phyloP scores from a whole-genome alignment of 2,113 vertebrate genomes.

The Mesitornis unicolor region DNA sequence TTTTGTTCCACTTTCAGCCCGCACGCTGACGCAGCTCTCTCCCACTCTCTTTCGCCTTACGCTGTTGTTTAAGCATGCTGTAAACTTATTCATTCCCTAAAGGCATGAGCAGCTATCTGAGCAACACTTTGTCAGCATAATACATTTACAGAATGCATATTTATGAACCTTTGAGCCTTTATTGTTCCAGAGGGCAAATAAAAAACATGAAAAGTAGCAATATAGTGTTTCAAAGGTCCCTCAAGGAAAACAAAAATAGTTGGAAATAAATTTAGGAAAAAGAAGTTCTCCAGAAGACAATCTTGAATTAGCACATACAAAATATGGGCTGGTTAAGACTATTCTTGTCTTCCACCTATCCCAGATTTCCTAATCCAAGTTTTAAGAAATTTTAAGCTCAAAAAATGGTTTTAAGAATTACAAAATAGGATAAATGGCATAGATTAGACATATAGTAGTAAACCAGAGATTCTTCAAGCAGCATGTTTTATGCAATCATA shows the following conservation, averaged over 20 bases:
- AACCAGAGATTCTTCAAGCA: constrained; percentile 45
- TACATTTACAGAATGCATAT: constrained; percentile 87
- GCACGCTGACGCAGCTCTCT: constrained; percentile 62
- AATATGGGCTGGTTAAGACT: constrained; percentile 5
- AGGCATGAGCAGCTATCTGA: constrained; percentile 78
- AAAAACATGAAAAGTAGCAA: constrained; percentile 87
- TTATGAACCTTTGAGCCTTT: constrained; percentile 87
- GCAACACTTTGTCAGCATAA: constrained; percentile 85
- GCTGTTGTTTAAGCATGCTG: constrained; percentile 77
- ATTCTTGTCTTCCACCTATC: background rate
- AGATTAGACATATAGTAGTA: constrained; percentile 12
- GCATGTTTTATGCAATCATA: background rate
- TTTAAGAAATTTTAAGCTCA: constrained; percentile 57
- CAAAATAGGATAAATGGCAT: constrained; percentile 7
- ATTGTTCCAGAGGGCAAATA: constrained; percentile 86
- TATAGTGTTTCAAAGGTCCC: constrained; percentile 85
- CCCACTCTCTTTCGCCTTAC: background rate
- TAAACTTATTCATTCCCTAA: constrained; percentile 80
- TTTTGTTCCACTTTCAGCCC: constrained; percentile 58
- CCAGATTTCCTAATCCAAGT: background rate
- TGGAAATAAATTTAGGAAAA: constrained; percentile 78
- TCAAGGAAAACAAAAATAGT: constrained; percentile 82
- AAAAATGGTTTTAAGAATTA: constrained; percentile 51
- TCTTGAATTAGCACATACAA: constrained; percentile 53
- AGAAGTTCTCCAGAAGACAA: constrained; percentile 62